A percentile compares a stretch with the other conserved stretches of the same genome.
Evolutionary conservation across 2,888 invertebrate genomes (phyloP).

Genomic region (Drosophila yooni): DNA sequence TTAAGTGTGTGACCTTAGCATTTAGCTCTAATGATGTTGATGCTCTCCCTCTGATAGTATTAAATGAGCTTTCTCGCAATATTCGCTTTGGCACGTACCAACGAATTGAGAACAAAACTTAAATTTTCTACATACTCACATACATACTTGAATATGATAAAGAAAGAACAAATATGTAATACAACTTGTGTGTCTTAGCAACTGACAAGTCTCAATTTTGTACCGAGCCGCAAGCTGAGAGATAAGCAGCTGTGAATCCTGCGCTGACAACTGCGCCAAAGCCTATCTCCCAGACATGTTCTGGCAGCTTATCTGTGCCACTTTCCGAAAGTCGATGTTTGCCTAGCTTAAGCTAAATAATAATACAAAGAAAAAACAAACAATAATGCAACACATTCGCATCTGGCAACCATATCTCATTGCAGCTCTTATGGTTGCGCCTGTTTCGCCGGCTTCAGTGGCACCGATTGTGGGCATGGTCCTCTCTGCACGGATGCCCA

Average conservation of each 20-base stretch:
- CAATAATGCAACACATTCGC: constrained; percentile 37
- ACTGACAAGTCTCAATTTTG: constrained; percentile 17
- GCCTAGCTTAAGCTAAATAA: not conserved
- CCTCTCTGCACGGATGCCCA: constrained; percentile 90
- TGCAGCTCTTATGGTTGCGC: constrained; percentile 91
- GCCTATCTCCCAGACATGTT: constrained; percentile 6
- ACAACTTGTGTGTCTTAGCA: constrained; percentile 41
- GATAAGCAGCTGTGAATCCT: constrained; percentile 43
- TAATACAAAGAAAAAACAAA: constrained; percentile 2
- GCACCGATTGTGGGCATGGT: constrained; percentile 91
- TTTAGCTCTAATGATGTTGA: constrained; percentile 51
- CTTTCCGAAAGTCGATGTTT: not conserved
- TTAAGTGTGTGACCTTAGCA: constrained; percentile 51
- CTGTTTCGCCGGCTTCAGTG: constrained; percentile 93
- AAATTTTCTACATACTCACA: constrained; percentile 9
- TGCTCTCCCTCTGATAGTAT: constrained; percentile 9
- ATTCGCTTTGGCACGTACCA: constrained; percentile 53
- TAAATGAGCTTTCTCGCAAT: constrained; percentile 18
- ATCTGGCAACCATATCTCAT: constrained; percentile 50
- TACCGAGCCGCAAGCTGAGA: constrained; percentile 32
- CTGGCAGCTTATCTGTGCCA: constrained; percentile 37
- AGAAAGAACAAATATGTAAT: constrained; percentile 8
- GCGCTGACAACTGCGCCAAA: constrained; percentile 48
- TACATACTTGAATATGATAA: constrained; percentile 13
- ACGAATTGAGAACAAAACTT: constrained; percentile 22